Evolutionary conservation across 2,888 invertebrate genomes (phyloP), one percentile per base, ranked within the genome.

Genomic region (Leucoma salicis): DNA sequence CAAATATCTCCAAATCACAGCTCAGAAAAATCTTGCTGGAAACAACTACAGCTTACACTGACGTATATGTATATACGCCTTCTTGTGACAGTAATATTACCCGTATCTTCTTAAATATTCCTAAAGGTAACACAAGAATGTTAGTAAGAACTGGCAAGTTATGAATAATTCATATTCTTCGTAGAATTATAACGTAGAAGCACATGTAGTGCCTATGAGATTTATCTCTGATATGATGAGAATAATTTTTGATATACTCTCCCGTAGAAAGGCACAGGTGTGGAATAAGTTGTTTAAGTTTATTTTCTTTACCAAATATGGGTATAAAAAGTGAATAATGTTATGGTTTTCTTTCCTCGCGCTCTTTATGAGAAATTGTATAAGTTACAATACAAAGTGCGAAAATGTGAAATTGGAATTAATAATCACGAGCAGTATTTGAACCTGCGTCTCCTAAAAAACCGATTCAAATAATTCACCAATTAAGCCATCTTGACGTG

Each of bases 101-200:
- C 25, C 36, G n/a, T 25, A 31, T 39, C 24, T 35, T 40, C 43
- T 27, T 28, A 45, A 45, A 45, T 46, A 53, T 49, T 35, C 40
- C 35, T 12, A 15, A 34, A 35, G 40, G 41, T 45, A 49, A 29
- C 42, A 45, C 40, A 50, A 47, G 46, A 51, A 55, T 59, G 34
- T 36, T 35, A 53, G 61, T 49, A 32, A 48, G 47, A 61, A 46
- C 50, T 53, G 45, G 39, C 7, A 37, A 12, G 18, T 47, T 38
- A 50, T 59, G 57, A 51, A 60, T 59, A 35, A 59, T 59, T 59
- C 61, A 59, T 60, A 11, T 35, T 35, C 42, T 37, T 29, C 29
- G 15, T 25, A 29, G 53, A 53, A 50, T 59, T 53, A 57, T 60
- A 50, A 50, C 51, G 42, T 51, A 58, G 47, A 50, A 32, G 27